Evolutionary conservation across 2,888 invertebrate species (phyloP).

Genomic region (Eupeodes luniger): DNA sequence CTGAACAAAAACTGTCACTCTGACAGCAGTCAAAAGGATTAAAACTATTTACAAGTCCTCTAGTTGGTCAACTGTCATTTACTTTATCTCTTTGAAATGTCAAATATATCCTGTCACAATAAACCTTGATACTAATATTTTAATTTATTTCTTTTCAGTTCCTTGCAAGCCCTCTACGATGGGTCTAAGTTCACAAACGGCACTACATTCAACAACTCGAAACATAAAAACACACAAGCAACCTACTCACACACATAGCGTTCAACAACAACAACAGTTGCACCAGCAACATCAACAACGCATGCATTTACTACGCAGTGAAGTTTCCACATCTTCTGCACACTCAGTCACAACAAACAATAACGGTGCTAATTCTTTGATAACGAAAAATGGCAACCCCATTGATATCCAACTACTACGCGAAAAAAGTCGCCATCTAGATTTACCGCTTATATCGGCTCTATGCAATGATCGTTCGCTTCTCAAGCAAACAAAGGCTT

Average conservation of each 20-base stretch:
- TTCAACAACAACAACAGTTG: slow-evolving; percentile 55
- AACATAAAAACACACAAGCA: slow-evolving; percentile 79
- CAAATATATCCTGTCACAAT: too few species aligned
- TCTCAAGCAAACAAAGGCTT: slow-evolving; percentile 94
- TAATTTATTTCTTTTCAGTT: slow-evolving; percentile 78
- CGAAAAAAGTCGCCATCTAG: slow-evolving; percentile 94
- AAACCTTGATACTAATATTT: background rate
- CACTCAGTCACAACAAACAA: slow-evolving; percentile 58
- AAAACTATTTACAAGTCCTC: too few species aligned
- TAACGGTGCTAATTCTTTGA: slow-evolving; percentile 83
- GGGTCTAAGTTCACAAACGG: slow-evolving; percentile 65
- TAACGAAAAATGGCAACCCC: slow-evolving; percentile 81
- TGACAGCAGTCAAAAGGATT: too few species aligned
- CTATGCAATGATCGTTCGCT: slow-evolving; percentile 96
- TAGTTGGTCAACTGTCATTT: too few species aligned
- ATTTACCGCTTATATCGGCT: slow-evolving; percentile 96
- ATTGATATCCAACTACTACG: slow-evolving; percentile 93
- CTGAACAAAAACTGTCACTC: too few species aligned
- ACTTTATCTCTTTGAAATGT: too few species aligned
- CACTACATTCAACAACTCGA: slow-evolving; percentile 77
- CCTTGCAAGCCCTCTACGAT: slow-evolving; percentile 81
- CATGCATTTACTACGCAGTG: slow-evolving; percentile 62
- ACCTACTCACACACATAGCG: slow-evolving; percentile 45
- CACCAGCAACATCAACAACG: slow-evolving; percentile 60
- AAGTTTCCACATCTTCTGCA: slow-evolving; percentile 49